These are phyloP conservation scores for Coboldia fuscipes DNA, from an alignment of 1,140 invertebrate genomes.

Conservation along the genomic window DNA sequence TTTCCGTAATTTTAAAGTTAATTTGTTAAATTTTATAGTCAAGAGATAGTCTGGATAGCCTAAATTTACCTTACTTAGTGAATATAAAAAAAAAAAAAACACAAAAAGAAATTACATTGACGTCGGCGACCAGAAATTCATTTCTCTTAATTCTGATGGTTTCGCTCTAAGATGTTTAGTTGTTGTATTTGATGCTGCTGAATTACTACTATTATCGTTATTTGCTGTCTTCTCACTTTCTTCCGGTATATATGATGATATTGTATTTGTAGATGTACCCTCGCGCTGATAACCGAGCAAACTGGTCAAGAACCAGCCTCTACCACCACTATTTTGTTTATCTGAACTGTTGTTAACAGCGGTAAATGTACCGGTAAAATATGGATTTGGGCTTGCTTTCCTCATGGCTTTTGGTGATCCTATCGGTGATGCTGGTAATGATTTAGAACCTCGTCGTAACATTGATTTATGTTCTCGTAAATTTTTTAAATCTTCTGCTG, in stretches of 20 bases:
- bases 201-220: not conserved
- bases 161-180: constrained; percentile 23
- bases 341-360: not conserved
- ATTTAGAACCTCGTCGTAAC: constrained; percentile 36
- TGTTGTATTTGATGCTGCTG: not conserved
- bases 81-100: too few relatives aligned
- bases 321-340: not conserved
- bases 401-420: constrained; percentile 27
- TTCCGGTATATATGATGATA: not conserved
- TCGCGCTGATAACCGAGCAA: constrained; percentile 3
- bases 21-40: too few relatives aligned
- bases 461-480: constrained; percentile 15
- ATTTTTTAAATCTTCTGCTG: constrained; percentile 10
- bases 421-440: constrained; percentile 41
- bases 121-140: constrained; percentile 67
- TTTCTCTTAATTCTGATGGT: constrained; percentile 50
- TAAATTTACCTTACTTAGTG: too few relatives aligned
- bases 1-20: too few relatives aligned
- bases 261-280: not conserved
- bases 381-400: constrained; percentile 14
- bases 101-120: constrained; percentile 45
- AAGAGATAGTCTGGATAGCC: too few relatives aligned
- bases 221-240: not conserved
- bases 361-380: constrained; percentile 4
- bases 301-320: constrained; percentile 3